Evolutionary conservation across 2,797 vertebrate genomes (phyloP).

Genomic region (Picus viridis): DNA sequence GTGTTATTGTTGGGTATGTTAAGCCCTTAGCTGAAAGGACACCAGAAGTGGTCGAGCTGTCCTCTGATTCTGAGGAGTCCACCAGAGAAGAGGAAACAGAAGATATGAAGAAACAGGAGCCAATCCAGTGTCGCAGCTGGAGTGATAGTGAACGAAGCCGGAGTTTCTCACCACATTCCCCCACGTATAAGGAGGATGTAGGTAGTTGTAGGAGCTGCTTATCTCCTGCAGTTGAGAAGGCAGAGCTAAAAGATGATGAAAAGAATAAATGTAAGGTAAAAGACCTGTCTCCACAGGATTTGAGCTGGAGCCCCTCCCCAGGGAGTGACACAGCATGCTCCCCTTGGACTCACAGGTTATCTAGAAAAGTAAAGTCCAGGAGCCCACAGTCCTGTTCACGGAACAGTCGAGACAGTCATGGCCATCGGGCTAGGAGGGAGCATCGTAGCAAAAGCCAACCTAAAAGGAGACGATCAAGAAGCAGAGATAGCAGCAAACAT

Average conservation of each 20-base stretch:
- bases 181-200: constrained; percentile 64
- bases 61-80: constrained; percentile 88
- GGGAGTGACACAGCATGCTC: constrained; percentile 57
- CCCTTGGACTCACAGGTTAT: constrained; percentile 60
- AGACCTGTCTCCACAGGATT: constrained; percentile 20
- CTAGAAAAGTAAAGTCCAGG: constrained; percentile 58
- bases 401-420: constrained; percentile 60
- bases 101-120: constrained; percentile 73
- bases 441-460: constrained; percentile 63
- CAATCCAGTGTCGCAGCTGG: constrained; percentile 82
- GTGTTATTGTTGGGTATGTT: constrained; percentile 89
- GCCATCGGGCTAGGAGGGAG: constrained; percentile 68
- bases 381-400: constrained; percentile 72
- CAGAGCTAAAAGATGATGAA: constrained; percentile 59
- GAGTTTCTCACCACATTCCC: constrained; percentile 65
- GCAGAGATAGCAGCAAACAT: constrained; percentile 73
- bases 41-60: constrained; percentile 92
- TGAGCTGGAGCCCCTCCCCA: constrained; percentile 53
- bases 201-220: constrained; percentile 41
- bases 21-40: constrained; percentile 90
- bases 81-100: constrained; percentile 76
- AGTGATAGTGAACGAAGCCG: constrained; percentile 75
- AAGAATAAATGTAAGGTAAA: constrained; percentile 49
- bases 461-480: constrained; percentile 77
- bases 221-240: constrained; percentile 27